Evolutionary conservation across 2,797 vertebrate species (phyloP).

Genomic region (Urosaurus nigricauda): DNA sequence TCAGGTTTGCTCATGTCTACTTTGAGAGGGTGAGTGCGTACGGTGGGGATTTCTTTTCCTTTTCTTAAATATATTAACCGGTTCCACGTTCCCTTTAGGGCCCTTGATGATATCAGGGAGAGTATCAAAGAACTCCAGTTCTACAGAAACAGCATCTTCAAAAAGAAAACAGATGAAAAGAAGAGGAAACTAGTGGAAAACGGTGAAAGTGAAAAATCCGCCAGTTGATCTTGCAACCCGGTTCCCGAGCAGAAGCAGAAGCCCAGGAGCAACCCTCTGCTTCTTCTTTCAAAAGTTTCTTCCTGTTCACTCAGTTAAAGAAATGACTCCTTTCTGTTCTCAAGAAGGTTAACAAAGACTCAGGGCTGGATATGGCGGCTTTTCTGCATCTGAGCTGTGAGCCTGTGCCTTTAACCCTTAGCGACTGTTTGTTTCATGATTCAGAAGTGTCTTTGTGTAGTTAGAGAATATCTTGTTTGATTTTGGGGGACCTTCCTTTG

Average conservation of each 20-base stretch:
- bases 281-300: neutral
- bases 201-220: constrained; percentile 75
- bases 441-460: constrained; percentile 31
- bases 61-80: neutral
- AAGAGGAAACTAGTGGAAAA: constrained; percentile 87
- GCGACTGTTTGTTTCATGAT: constrained; percentile 24
- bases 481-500: constrained; percentile 68
- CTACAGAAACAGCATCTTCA: constrained; percentile 93
- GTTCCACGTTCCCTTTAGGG: constrained; percentile 82
- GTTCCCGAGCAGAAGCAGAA: neutral
- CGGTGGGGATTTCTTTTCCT: fast-evolving
- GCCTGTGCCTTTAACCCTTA: neutral
- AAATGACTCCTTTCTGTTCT: constrained; percentile 60
- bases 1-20: neutral
- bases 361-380: constrained; percentile 45
- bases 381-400: constrained; percentile 40
- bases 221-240: constrained; percentile 72
- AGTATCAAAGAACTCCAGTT: constrained; percentile 95
- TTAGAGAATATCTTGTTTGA: constrained; percentile 63
- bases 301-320: constrained; percentile 54
- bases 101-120: constrained; percentile 94
- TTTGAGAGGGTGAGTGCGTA: neutral
- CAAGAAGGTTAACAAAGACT: constrained; percentile 46
- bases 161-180: constrained; percentile 83
- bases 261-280: fast-evolving